Conservation (phyloP, 2,113 vertebrate genomes). For the Willisornis vidua region DNA sequence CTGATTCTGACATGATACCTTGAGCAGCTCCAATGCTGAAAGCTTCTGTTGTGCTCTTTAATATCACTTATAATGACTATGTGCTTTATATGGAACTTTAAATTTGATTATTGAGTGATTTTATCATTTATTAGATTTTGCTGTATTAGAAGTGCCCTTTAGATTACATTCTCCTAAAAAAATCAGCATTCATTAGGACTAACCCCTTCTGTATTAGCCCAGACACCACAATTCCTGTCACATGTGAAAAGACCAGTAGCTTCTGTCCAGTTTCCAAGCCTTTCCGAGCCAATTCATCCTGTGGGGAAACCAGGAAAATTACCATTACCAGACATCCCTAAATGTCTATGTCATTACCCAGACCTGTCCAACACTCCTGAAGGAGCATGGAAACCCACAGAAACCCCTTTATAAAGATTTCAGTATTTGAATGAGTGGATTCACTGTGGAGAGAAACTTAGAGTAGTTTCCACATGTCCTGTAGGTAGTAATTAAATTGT, state of each 20-base stretch:
- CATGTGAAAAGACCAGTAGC: neutral
- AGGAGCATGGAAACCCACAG: neutral
- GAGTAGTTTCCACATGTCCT: neutral
- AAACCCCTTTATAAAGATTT: neutral
- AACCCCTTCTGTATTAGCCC: neutral
- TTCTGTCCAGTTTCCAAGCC: neutral
- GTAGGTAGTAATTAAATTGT: neutral
- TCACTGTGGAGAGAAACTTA: neutral
- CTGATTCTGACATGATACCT: neutral
- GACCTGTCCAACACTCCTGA: neutral
- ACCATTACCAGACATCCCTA: neutral
- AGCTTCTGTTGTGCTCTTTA: neutral
- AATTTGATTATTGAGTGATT: neutral
- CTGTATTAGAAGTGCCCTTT: neutral
- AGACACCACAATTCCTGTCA: neutral
- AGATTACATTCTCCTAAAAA: neutral
- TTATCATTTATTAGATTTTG: neutral
- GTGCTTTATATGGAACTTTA: neutral
- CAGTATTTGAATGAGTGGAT: neutral
- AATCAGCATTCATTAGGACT: neutral
- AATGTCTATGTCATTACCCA: neutral
- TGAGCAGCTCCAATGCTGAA: neutral
- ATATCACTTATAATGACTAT: neutral
- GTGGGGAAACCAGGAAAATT: neutral
- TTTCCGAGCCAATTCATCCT: neutral